These are phyloP conservation scores for Patella depressa DNA, from an alignment of 2,888 invertebrate species.

Conservation along the genomic window DNA sequence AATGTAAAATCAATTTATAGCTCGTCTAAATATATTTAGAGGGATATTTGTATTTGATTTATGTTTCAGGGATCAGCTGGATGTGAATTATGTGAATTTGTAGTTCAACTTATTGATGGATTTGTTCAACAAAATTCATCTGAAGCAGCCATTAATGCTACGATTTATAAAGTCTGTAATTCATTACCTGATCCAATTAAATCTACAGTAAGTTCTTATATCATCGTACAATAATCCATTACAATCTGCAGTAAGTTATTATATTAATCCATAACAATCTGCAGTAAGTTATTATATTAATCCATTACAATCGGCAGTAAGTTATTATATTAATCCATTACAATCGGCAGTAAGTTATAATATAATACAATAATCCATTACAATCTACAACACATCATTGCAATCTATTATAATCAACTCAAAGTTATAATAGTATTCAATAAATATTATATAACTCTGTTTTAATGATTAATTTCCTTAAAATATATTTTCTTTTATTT, in stretches of 20 bases:
- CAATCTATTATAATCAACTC: too few species aligned
- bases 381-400: neutral
- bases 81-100: constrained; percentile 30
- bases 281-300: neutral
- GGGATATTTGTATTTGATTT: neutral
- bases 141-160: constrained; percentile 21
- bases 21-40: neutral
- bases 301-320: neutral
- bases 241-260: neutral
- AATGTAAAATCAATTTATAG: neutral
- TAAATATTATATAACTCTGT: neutral
- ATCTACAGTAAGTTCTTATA: neutral
- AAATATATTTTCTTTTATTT: too few species aligned
- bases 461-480: too few species aligned
- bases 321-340: neutral
- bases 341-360: neutral
- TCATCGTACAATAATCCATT: neutral
- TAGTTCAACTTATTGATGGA: constrained; percentile 16
- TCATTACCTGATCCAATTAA: neutral
- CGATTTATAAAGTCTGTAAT: constrained; percentile 22
- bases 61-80: neutral
- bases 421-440: neutral
- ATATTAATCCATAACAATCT: neutral
- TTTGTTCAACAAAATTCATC: constrained; percentile 21
- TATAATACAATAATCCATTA: neutral